Evolutionary conservation across 2,113 vertebrate species (phyloP).

Genomic region (Fukomys damarensis): DNA sequence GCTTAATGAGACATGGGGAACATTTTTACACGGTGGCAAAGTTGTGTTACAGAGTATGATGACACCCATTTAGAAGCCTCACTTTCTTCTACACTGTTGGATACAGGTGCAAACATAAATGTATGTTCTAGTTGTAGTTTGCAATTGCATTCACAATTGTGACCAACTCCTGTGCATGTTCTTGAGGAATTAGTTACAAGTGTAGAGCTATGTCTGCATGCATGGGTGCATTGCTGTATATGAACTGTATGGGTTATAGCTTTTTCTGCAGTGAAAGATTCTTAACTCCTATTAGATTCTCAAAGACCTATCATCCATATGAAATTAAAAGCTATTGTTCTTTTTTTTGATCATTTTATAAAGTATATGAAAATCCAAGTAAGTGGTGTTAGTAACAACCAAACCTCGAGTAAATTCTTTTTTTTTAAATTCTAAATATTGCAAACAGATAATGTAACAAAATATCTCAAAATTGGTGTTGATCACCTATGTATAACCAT

Average conservation of each 20-base stretch:
- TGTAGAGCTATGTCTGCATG: background rate
- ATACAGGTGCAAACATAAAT: background rate
- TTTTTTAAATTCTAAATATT: background rate
- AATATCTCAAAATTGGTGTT: background rate
- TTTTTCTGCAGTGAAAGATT: background rate
- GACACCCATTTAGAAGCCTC: background rate
- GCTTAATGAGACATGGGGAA: background rate
- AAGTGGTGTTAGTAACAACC: background rate
- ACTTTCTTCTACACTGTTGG: background rate
- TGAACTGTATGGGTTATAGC: accelerated
- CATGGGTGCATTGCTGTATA: background rate
- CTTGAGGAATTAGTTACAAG: background rate
- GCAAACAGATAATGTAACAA: background rate
- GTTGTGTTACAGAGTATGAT: background rate
- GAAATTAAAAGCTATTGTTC: background rate
- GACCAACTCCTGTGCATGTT: background rate
- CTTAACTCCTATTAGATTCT: background rate
- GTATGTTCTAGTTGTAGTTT: background rate
- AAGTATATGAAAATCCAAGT: background rate
- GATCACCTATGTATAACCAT: background rate
- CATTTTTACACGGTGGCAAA: background rate
- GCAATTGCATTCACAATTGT: background rate
- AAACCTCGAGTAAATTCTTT: background rate
- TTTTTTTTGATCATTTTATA: background rate
- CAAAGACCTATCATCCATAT: background rate